phyloP scores from a whole-genome alignment of 2,888 invertebrate genomes.

The Mantis religiosa region DNA sequence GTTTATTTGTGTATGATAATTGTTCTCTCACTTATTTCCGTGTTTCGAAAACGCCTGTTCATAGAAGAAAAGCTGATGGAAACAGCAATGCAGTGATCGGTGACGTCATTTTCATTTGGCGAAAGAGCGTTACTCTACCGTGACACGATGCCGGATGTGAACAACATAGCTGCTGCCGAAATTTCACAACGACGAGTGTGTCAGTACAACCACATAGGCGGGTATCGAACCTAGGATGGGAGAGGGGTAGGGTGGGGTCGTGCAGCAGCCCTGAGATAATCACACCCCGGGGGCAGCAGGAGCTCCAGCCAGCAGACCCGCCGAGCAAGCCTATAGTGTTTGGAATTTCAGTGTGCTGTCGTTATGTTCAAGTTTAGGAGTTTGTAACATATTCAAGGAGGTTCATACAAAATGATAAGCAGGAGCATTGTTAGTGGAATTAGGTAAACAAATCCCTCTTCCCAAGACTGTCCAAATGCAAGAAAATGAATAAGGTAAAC shows the following conservation, averaged over 20 bases:
- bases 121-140: not conserved
- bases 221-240: not conserved
- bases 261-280: slow-evolving; percentile 6
- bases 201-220: not conserved
- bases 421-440: no score
- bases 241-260: not conserved
- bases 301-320: not conserved
- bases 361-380: no score
- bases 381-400: no score
- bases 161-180: not conserved
- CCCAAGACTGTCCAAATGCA: no score
- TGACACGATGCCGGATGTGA: not conserved
- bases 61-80: no score
- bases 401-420: no score
- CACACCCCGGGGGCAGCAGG: slow-evolving; percentile 7
- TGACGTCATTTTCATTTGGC: not conserved
- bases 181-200: not conserved
- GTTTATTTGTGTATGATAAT: no score
- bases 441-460: no score
- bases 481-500: no score
- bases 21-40: no score
- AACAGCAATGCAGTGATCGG: no score
- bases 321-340: not conserved
- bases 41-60: no score
- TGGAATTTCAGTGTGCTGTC: not conserved